These are phyloP conservation scores for Parus major DNA, from an alignment of 2,113 vertebrate genomes.

Conservation along the genomic window DNA sequence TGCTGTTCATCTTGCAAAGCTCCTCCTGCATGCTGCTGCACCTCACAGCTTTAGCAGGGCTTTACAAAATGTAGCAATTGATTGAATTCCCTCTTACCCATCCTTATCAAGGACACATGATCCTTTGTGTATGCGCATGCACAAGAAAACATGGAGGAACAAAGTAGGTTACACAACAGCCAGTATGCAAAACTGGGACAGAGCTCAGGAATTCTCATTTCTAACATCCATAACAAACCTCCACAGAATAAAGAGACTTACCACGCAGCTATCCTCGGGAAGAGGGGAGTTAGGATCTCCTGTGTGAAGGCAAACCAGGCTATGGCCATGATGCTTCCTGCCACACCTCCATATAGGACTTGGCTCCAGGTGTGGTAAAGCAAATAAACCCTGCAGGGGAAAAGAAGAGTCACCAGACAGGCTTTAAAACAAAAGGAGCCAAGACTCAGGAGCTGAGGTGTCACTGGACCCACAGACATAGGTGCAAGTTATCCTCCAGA, in stretches of 20 bases:
- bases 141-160: neutral
- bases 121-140: neutral
- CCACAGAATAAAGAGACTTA: slow-evolving; percentile 63
- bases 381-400: slow-evolving; percentile 88
- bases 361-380: slow-evolving; percentile 98
- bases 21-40: neutral
- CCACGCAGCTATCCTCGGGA: slow-evolving; percentile 98
- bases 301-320: slow-evolving; percentile 96
- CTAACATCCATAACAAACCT: neutral
- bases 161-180: neutral
- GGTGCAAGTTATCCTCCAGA: neutral
- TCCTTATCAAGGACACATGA: neutral
- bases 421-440: neutral
- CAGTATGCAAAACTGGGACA: neutral
- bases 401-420: neutral
- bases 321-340: slow-evolving; percentile 87
- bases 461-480: neutral
- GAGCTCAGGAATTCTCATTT: neutral
- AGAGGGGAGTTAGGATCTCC: slow-evolving; percentile 94
- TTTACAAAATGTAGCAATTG: neutral
- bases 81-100: neutral
- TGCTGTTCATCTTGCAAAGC: neutral
- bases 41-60: neutral
- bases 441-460: neutral
- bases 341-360: slow-evolving; percentile 90